phyloP scores from a whole-genome alignment of 92 coral and sea anemone species.

The Porites divaricata region DNA sequence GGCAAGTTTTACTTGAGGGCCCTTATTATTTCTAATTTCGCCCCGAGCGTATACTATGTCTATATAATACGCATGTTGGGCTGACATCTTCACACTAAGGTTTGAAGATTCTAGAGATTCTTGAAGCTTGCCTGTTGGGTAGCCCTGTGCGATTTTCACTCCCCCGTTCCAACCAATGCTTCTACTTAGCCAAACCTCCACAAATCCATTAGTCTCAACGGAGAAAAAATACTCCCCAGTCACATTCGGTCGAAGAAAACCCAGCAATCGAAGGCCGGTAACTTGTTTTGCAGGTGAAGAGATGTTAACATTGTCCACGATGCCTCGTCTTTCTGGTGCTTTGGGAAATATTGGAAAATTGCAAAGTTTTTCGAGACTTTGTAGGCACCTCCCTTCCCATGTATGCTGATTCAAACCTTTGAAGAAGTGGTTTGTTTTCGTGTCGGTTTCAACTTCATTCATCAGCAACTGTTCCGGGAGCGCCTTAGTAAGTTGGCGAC shows the following conservation, averaged over 20 bases:
- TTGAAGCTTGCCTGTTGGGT: background rate
- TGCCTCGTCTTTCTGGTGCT: slow-evolving; percentile 43
- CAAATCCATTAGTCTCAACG: slow-evolving; percentile 43
- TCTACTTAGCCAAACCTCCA: slow-evolving; percentile 55
- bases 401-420: slow-evolving; percentile 45
- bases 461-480: background rate
- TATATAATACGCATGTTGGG: slow-evolving; percentile 25
- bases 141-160: slow-evolving; percentile 8
- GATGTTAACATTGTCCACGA: slow-evolving; percentile 2
- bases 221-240: slow-evolving; percentile 52
- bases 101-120: background rate
- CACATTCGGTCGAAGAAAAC: slow-evolving; percentile 43
- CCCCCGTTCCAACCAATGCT: slow-evolving; percentile 35
- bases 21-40: background rate
- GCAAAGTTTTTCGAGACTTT: slow-evolving; percentile 31
- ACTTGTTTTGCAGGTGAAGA: background rate
- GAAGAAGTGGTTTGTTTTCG: background rate
- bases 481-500: background rate
- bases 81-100: slow-evolving; percentile 5
- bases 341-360: slow-evolving; percentile 51
- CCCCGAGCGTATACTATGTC: slow-evolving; percentile 24
- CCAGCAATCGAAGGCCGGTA: slow-evolving; percentile 42
- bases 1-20: slow-evolving; percentile 27
- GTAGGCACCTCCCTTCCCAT: slow-evolving; percentile 43
- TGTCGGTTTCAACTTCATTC: background rate